Evolutionary conservation across 2,888 invertebrate species (phyloP).

Genomic region (Epinotia brunnichana): DNA sequence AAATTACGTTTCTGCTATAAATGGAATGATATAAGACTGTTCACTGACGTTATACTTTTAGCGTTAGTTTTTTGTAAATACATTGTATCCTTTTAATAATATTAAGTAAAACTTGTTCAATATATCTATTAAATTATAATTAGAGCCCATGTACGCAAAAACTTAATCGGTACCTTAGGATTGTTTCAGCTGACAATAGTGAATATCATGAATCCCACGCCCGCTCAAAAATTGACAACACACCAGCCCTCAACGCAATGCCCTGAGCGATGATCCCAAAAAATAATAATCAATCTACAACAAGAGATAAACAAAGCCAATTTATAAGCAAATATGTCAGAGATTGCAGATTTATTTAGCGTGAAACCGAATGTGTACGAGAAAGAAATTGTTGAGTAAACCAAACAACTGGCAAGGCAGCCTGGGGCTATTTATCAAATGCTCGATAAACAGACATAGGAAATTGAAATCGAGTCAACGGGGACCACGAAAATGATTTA

Average conservation of each 20-base stretch:
- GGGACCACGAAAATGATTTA: conserved; percentile 78
- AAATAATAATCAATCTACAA: conserved; percentile 71
- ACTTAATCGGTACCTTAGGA: background rate
- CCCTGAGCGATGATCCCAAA: conserved; percentile 62
- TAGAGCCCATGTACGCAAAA: too few species aligned
- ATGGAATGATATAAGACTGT: background rate
- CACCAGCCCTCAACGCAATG: conserved; percentile 40
- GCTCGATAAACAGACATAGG: conserved; percentile 80
- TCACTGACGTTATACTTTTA: conserved; percentile 1
- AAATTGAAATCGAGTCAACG: conserved; percentile 81
- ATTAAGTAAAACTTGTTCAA: too few species aligned
- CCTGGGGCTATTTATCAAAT: conserved; percentile 80
- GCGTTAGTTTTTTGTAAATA: background rate
- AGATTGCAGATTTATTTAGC: conserved; percentile 78
- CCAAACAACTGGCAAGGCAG: conserved; percentile 66
- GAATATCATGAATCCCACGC: background rate
- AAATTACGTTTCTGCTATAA: conserved; percentile 16
- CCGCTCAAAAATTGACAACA: conserved; percentile 19
- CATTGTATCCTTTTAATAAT: background rate
- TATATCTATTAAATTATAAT: background rate
- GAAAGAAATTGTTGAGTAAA: conserved; percentile 68
- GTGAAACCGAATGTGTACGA: conserved; percentile 69
- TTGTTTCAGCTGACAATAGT: background rate
- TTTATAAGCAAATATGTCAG: conserved; percentile 73
- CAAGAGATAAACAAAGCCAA: conserved; percentile 73